Base-by-base conservation (phyloP, 2,888 invertebrate species). In the Ichneumoninae sp. region DNA sequence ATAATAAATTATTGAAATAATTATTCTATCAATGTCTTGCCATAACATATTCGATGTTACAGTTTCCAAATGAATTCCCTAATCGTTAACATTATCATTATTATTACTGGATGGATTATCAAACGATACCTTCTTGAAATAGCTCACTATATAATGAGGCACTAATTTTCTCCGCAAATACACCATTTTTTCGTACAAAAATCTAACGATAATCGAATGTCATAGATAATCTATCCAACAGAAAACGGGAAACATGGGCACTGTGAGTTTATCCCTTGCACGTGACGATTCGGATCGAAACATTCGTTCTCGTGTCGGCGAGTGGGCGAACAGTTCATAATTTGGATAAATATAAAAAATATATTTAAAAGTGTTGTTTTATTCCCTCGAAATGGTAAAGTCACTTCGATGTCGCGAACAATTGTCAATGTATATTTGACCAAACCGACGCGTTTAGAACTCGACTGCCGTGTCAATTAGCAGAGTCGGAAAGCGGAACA, bases 91-190 rank as follows among this genome's bases (percentile, higher is more conserved):
- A 47, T 13, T 44, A 16, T 44, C 44, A 44, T 44, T 47, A 47
- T 47, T 47, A 16, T 47, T 47, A 47, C 16, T 47, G 44, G 44
- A 47, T 57, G 13, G 26, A 57, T n/a, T 36, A 44, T 57, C 3
- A 44, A 74, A 63, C 93, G 94, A 94, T 92, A 96, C 96, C 94
- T 95, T 95, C 91, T 94, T 95, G 89, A 95, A 95, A 81, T 95
- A 95, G 94, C 95, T 95, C 85, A 95, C 94, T 90, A 95, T 95
- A 88, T 95, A 95, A 88, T 95, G 95, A 84, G 95, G 94, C 70
- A 95, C 95, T 90, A 95, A 94, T 92, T 95, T 96, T 84, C 86
- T 90, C 73, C 88, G 87, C 30, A 90, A 83, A 83, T 93, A 90
- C 57, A 93, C 92, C 93, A 93, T 93, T 69, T 86, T 54, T 57